phyloP scores from a whole-genome alignment of 2,888 invertebrate genomes.

The Pyrrhia umbra region DNA sequence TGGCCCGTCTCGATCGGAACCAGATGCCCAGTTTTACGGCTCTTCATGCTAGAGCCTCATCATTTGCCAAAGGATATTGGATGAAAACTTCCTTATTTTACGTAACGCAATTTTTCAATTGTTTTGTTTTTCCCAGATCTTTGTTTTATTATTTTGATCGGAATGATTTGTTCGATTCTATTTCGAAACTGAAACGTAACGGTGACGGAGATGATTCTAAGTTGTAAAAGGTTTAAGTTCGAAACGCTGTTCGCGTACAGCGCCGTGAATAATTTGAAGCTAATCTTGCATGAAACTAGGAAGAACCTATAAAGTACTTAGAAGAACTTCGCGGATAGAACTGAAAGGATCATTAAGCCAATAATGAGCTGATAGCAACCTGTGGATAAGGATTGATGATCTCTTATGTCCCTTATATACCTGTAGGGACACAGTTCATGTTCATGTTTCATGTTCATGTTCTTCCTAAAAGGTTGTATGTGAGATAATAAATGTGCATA shows the following conservation, averaged over 20 bases:
- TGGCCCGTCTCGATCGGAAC: constrained; percentile 23
- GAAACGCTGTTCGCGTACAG: constrained; percentile 7
- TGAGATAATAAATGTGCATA: neutral
- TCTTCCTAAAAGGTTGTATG: neutral
- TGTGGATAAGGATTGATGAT: neutral
- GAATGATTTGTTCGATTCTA: constrained; percentile 44
- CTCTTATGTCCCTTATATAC: too few relatives aligned
- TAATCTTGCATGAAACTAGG: constrained; percentile 51
- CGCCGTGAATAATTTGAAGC: constrained; percentile 43
- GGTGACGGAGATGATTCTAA: constrained; percentile 9
- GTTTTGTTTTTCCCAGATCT: constrained; percentile 52
- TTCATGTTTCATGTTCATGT: too few relatives aligned
- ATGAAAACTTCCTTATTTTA: constrained; percentile 53
- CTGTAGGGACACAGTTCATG: too few relatives aligned
- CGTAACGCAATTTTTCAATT: constrained; percentile 55
- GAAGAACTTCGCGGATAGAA: constrained; percentile 16
- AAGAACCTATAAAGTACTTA: constrained; percentile 25
- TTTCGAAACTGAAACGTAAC: constrained; percentile 40
- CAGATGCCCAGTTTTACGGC: constrained; percentile 57
- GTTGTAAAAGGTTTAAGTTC: constrained; percentile 32
- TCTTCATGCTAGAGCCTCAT: constrained; percentile 34
- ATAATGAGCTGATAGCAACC: neutral
- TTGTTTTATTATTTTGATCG: constrained; percentile 33
- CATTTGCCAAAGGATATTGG: constrained; percentile 56
- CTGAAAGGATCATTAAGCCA: constrained; percentile 35